Conservation (phyloP, 2,797 vertebrate genomes). For the Mus caroli region DNA sequence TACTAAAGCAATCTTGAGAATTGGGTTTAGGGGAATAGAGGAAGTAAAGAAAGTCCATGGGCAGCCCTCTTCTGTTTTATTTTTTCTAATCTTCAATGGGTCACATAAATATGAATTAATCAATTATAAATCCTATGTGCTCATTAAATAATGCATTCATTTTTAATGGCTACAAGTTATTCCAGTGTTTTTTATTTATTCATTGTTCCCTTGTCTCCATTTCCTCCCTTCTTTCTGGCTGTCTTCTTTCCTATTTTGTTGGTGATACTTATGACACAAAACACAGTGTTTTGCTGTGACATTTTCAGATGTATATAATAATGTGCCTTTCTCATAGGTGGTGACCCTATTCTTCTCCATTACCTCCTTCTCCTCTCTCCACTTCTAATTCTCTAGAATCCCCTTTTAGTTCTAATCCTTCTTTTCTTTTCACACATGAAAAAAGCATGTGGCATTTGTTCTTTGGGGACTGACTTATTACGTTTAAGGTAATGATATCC, state of each 20-base stretch:
- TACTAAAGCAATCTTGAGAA: background rate
- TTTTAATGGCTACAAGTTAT: background rate
- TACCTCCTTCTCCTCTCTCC: background rate
- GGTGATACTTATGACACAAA: background rate
- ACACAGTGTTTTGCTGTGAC: background rate
- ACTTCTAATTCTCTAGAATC: background rate
- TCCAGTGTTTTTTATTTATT: background rate
- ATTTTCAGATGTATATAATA: background rate
- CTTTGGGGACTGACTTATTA: background rate
- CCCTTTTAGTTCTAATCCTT: background rate
- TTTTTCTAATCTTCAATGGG: background rate
- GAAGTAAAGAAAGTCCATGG: background rate
- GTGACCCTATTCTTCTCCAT: background rate
- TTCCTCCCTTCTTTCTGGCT: background rate
- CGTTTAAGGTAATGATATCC: background rate
- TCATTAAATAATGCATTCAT: conserved; percentile 4
- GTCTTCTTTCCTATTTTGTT: background rate
- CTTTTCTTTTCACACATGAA: background rate
- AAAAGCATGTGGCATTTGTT: background rate
- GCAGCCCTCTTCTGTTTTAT: background rate
- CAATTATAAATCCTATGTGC: conserved; percentile 17
- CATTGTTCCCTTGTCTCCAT: background rate
- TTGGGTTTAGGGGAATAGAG: background rate
- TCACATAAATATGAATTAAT: background rate
- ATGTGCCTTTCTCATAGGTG: background rate